Evolutionary conservation across 2,888 invertebrate species (phyloP).

Genomic region (Heteropelma amictum): DNA sequence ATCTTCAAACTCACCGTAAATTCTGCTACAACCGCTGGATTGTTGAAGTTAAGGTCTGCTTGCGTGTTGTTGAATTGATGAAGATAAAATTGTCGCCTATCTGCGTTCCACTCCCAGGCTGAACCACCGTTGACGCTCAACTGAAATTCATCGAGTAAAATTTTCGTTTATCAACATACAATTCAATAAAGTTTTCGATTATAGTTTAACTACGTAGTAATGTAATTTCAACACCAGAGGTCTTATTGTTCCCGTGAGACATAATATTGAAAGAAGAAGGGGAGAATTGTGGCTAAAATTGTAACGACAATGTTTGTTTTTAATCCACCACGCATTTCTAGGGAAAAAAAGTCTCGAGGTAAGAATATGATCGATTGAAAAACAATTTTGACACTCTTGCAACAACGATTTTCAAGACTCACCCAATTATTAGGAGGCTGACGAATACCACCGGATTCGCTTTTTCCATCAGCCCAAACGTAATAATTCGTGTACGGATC

Average conservation of each 20-base stretch:
- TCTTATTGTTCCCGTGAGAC: no score
- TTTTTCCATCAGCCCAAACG: slow-evolving; percentile 83
- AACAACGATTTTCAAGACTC: no score
- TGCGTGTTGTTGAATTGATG: slow-evolving; percentile 85
- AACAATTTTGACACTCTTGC: no score
- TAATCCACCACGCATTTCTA: no score
- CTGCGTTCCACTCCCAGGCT: slow-evolving; percentile 85
- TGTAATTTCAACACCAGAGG: no score
- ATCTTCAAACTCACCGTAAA: slow-evolving; percentile 81
- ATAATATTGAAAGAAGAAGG: no score
- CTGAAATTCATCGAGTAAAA: slow-evolving; percentile 64
- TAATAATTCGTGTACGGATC: slow-evolving; percentile 86
- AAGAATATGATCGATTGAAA: no score
- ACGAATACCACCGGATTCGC: slow-evolving; percentile 71
- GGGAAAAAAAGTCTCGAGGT: no score
- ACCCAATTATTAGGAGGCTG: slow-evolving; percentile 87
- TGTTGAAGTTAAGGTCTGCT: slow-evolving; percentile 91
- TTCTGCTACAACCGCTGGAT: slow-evolving; percentile 82
- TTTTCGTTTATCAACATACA: neutral
- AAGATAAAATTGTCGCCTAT: slow-evolving; percentile 86
- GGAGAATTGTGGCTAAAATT: no score
- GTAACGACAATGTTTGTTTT: no score
- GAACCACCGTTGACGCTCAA: slow-evolving; percentile 80
- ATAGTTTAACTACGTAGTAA: no score
- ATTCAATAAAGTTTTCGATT: slow-evolving; percentile 33